Evolutionary conservation across 2,888 invertebrate genomes (phyloP).

Genomic region (Drosophila robusta): DNA sequence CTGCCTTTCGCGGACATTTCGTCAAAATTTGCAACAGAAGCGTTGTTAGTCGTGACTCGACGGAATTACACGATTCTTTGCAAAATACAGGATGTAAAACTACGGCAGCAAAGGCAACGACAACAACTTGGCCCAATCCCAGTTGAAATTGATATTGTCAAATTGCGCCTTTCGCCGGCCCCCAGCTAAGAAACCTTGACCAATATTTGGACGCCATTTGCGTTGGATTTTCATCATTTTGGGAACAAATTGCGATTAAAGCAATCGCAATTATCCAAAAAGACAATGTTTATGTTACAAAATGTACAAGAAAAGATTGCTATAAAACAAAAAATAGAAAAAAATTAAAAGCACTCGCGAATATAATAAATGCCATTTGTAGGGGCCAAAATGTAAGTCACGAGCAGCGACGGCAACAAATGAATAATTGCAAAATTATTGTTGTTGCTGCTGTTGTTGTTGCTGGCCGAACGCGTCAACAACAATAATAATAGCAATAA

Average conservation of each 20-base stretch:
- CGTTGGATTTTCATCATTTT: slow-evolving; percentile 44
- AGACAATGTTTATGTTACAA: slow-evolving; percentile 68
- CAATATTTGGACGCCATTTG: slow-evolving; percentile 51
- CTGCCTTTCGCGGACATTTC: slow-evolving; percentile 52
- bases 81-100: slow-evolving; percentile 70
- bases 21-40: slow-evolving; percentile 66
- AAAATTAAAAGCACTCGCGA: slow-evolving; percentile 64
- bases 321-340: slow-evolving; percentile 22
- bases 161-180: slow-evolving; percentile 72
- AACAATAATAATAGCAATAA: slow-evolving; percentile 10
- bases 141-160: slow-evolving; percentile 58
- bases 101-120: slow-evolving; percentile 33
- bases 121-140: slow-evolving; percentile 24
- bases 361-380: slow-evolving; percentile 74
- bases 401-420: slow-evolving; percentile 58
- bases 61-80: slow-evolving; percentile 82
- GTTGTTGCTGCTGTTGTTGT: slow-evolving; percentile 33
- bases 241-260: slow-evolving; percentile 67
- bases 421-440: slow-evolving; percentile 75
- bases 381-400: slow-evolving; percentile 71
- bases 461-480: slow-evolving; percentile 62
- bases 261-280: slow-evolving; percentile 65
- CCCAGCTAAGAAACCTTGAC: slow-evolving; percentile 73
- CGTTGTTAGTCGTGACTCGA: slow-evolving; percentile 78
- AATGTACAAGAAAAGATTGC: slow-evolving; percentile 50